Conservation (phyloP, 2,113 vertebrate species). For the Corythoichthys intestinalis region DNA sequence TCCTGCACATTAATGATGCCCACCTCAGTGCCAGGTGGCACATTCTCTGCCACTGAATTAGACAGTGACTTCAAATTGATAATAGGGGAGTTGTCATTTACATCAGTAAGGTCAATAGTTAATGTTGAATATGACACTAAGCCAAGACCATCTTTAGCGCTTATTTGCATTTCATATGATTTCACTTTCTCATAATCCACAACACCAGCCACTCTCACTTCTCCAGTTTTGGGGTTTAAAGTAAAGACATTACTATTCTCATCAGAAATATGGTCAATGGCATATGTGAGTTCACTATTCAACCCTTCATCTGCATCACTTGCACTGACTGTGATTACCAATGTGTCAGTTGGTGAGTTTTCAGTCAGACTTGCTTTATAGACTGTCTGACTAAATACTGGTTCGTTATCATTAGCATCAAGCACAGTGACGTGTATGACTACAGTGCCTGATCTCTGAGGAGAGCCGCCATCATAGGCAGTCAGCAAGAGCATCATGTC, state of each 20-base stretch:
- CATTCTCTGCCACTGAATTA: slow-evolving; percentile 58
- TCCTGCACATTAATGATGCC: slow-evolving; percentile 74
- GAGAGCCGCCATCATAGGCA: slow-evolving; percentile 58
- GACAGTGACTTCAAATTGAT: slow-evolving; percentile 63
- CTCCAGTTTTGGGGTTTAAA: slow-evolving; percentile 12
- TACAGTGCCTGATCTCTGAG: slow-evolving; percentile 53
- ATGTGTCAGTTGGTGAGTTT: slow-evolving; percentile 41
- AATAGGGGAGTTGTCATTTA: slow-evolving; percentile 74
- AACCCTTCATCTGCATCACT: slow-evolving; percentile 57
- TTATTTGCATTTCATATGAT: slow-evolving; percentile 18
- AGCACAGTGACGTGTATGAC: slow-evolving; percentile 49
- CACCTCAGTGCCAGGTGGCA: slow-evolving; percentile 61
- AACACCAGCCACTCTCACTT: slow-evolving; percentile 8
- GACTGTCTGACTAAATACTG: slow-evolving; percentile 47
- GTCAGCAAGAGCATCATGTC: slow-evolving; percentile 44
- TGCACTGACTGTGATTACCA: slow-evolving; percentile 44
- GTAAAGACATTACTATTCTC: slow-evolving; percentile 18
- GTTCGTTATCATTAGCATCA: slow-evolving; percentile 60
- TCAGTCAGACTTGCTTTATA: slow-evolving; percentile 59
- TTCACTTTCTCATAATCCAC: slow-evolving; percentile 32
- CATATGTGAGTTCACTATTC: slow-evolving; percentile 65
- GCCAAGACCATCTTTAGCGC: slow-evolving; percentile 63
- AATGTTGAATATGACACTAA: slow-evolving; percentile 57
- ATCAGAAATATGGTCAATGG: slow-evolving; percentile 19
- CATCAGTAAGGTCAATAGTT: slow-evolving; percentile 60